Conservation (phyloP, 2,888 invertebrate species). For the Lepidochitona cinerea region DNA sequence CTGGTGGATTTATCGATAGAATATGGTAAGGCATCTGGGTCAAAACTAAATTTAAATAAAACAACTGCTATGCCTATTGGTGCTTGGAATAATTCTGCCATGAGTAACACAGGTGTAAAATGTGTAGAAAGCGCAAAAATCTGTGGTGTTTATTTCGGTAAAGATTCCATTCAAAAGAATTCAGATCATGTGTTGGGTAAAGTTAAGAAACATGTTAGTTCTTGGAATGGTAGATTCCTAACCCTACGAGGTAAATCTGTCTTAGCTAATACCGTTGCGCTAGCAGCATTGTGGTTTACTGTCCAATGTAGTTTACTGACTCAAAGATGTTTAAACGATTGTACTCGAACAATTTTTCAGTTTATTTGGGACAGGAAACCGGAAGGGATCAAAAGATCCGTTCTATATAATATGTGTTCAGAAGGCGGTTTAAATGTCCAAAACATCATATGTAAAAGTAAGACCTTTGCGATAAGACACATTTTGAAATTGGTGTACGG, state of each 20-base stretch:
- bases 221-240: background rate
- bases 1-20: background rate
- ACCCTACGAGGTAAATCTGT: background rate
- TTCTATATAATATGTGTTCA: background rate
- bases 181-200: background rate
- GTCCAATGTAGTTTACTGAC: background rate
- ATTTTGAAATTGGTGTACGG: background rate
- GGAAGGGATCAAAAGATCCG: background rate
- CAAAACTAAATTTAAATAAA: constrained; percentile 29
- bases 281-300: background rate
- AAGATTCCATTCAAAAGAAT: background rate
- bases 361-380: background rate
- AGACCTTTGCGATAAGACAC: background rate
- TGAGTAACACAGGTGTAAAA: background rate
- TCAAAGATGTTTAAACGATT: background rate
- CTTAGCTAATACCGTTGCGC: background rate
- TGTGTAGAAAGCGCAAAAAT: background rate
- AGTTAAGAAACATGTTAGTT: background rate
- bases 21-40: constrained; percentile 20
- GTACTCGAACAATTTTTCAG: background rate
- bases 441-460: background rate
- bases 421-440: background rate
- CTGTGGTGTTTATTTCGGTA: background rate
- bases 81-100: background rate
- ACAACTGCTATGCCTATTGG: constrained; percentile 14